phyloP scores from a whole-genome alignment of 92 coral and sea anemone genomes.

The Zoanthus sansibaricus region DNA sequence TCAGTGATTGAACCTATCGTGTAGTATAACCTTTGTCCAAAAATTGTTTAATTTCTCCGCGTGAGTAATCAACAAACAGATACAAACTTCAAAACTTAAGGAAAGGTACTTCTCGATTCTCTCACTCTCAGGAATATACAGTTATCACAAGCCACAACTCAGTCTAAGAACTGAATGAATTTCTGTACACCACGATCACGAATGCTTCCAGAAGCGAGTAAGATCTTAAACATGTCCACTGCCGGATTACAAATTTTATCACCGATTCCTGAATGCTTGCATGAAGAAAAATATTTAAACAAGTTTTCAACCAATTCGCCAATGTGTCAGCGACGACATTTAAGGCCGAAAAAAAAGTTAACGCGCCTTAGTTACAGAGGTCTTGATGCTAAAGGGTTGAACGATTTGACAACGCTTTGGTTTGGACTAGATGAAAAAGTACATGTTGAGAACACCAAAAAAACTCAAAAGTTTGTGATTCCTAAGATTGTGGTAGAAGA shows the following conservation, averaged over 20 bases:
- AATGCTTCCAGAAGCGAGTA: constrained; percentile 26
- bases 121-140: constrained; percentile 16
- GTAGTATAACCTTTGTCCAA: constrained; percentile 17
- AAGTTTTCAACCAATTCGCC: constrained; percentile 50
- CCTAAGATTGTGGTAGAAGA: constrained; percentile 73
- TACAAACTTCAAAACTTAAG: background rate
- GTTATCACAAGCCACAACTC: background rate
- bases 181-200: background rate
- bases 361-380: constrained; percentile 60
- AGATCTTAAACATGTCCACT: background rate
- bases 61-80: constrained; percentile 9
- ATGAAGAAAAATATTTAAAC: constrained; percentile 20
- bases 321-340: constrained; percentile 31
- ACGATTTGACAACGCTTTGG: constrained; percentile 20
- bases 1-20: background rate
- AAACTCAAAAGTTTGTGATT: constrained; percentile 40
- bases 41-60: constrained; percentile 25
- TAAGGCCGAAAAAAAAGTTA: constrained; percentile 80
- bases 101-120: constrained; percentile 20
- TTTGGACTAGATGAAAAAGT: constrained; percentile 25
- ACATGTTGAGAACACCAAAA: constrained; percentile 28
- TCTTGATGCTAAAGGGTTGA: constrained; percentile 30
- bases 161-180: background rate
- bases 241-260: constrained; percentile 23
- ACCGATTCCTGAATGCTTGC: constrained; percentile 44